phyloP scores from a whole-genome alignment of 2,888 invertebrate species.

The Oscheius sp. region DNA sequence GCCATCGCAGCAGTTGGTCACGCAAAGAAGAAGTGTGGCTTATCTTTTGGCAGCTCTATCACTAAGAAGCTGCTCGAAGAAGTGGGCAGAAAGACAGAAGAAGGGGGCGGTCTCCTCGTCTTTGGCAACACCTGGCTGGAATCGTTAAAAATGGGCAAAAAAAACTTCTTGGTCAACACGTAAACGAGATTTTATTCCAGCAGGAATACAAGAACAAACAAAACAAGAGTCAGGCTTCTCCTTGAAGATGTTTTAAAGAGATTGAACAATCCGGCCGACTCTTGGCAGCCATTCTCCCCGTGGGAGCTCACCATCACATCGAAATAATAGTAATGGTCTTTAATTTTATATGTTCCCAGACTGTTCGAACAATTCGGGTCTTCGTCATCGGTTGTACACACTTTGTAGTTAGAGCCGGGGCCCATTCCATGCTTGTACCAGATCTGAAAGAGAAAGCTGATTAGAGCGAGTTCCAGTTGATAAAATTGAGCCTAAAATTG shows the following conservation, averaged over 20 bases:
- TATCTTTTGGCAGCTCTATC: slow-evolving; percentile 19
- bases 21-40: slow-evolving; percentile 16
- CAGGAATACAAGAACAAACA: not conserved
- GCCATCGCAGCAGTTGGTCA: slow-evolving; percentile 26
- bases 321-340: slow-evolving; percentile 33
- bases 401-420: slow-evolving; percentile 15
- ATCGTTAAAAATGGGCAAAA: not conserved
- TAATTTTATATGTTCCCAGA: slow-evolving; percentile 11
- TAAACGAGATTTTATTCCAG: not conserved
- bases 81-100: not conserved
- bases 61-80: slow-evolving; percentile 11
- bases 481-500: too few species aligned
- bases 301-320: slow-evolving; percentile 18
- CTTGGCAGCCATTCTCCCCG: not conserved
- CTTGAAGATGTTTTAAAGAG: not conserved
- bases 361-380: slow-evolving; percentile 31
- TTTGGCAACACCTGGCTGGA: not conserved
- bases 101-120: not conserved
- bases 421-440: slow-evolving; percentile 37
- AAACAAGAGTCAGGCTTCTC: not conserved
- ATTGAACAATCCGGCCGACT: not conserved
- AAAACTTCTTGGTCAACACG: not conserved
- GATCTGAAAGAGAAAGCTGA: slow-evolving; percentile 2
- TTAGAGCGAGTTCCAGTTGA: not conserved
- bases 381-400: slow-evolving; percentile 30